Conservation (phyloP, 2,888 invertebrate species). For the Chironomus riparius region DNA sequence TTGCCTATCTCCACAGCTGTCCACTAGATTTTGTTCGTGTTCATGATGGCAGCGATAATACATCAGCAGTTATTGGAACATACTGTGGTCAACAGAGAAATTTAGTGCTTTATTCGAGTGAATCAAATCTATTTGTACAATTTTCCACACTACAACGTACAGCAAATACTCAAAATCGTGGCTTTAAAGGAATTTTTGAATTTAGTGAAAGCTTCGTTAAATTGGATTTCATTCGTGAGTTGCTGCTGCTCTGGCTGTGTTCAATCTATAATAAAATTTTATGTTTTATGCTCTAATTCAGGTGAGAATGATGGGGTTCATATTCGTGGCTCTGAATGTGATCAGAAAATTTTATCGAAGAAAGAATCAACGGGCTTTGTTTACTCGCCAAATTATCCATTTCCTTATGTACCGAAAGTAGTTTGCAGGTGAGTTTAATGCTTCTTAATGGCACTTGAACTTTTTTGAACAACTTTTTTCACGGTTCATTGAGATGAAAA, state of each 20-base stretch:
- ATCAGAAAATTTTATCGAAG: constrained; percentile 91
- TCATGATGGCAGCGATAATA: constrained; percentile 86
- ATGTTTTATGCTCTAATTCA: constrained; percentile 38
- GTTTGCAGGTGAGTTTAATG: constrained; percentile 65
- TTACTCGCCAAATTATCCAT: constrained; percentile 94
- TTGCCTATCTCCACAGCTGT: constrained; percentile 58
- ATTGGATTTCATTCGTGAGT: constrained; percentile 67
- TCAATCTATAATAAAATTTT: too few relatives aligned
- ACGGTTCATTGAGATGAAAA: not conserved
- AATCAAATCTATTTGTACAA: constrained; percentile 80
- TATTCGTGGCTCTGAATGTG: constrained; percentile 96
- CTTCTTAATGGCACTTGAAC: too few relatives aligned
- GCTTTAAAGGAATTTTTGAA: constrained; percentile 97
- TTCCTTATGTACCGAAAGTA: constrained; percentile 88
- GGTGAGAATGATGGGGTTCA: constrained; percentile 89
- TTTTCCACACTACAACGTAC: constrained; percentile 86
- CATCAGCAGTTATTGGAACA: constrained; percentile 85
- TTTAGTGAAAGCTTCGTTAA: constrained; percentile 98
- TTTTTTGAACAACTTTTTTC: not conserved
- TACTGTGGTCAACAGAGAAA: constrained; percentile 97
- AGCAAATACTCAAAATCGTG: constrained; percentile 93
- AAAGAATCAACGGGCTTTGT: constrained; percentile 88
- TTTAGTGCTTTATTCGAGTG: constrained; percentile 89
- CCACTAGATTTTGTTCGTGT: constrained; percentile 97
- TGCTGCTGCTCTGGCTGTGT: not conserved